Base-by-base conservation (phyloP, 2,797 vertebrate species). In the Phalloptychus januarius region DNA sequence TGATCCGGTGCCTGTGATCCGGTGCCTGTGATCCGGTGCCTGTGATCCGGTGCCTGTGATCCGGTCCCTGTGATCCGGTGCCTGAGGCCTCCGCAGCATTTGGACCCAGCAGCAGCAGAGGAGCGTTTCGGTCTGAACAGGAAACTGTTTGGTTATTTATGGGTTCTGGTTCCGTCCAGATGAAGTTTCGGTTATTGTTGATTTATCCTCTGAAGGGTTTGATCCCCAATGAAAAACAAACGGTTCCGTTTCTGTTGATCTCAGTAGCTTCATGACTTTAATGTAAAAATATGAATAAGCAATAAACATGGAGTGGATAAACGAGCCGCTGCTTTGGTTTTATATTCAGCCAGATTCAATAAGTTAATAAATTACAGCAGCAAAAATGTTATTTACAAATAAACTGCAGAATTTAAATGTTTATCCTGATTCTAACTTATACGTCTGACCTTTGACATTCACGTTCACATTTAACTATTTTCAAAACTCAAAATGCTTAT, bases 231-330 rank as follows among this genome's bases (percentile, higher is more conserved):
- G 70, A 77, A 67, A 61, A 87, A 71, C 75, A 74, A 79, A 82
- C 45, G 71, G 71, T 80, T 71, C 69, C 78, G 42, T 71, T 83
- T 80, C 84, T 75, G 75, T 75, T 90, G 86, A 78, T 83, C 52
- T 85, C 65, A 81, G 76, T 81, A 83, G 79, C 71, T 84, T 76
- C 81, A 85, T 83, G 72, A 78, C 70, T 76, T 89, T 80, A 56
- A 79, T 92, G 88, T 90, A 88, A 88, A 87, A 81, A 80, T 79
- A 86, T 85, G 45, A 87, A 83, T 84, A 87, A 67, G 90, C 92
- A 92, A 93, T 93, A 93, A 92, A 93, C 80, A 85, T 87, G 86
- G 87, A 91, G 88, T 87, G 85, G 82, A 83, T 73, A 63, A 71
- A 69, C 31, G 73, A 79, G 71, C 13, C 4, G 0, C 5, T 33